A percentile compares a stretch with the other conserved stretches of the same genome.
Evolutionary conservation across 2,888 invertebrate genomes (phyloP).

Genomic region (Aspidapion aeneum): DNA sequence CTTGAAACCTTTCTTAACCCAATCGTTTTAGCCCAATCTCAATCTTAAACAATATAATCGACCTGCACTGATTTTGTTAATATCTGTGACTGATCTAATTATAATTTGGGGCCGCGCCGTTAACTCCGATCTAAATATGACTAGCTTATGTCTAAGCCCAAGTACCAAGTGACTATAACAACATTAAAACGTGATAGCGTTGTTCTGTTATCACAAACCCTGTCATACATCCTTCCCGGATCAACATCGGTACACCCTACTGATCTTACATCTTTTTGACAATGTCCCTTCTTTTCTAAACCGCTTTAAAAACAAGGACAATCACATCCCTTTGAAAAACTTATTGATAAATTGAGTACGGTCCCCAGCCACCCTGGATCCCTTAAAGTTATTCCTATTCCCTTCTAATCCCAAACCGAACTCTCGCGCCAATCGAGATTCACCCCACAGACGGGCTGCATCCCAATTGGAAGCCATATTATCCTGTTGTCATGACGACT

Average conservation of each 20-base stretch:
- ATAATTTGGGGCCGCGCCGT: constrained; percentile 47
- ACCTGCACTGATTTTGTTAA: constrained; percentile 49
- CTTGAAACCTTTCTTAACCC: neutral
- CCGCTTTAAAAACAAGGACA: neutral
- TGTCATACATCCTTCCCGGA: constrained; percentile 17
- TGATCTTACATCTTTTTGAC: neutral
- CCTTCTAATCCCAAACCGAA: constrained; percentile 10
- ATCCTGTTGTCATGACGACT: constrained; percentile 45
- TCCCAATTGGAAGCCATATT: constrained; percentile 42
- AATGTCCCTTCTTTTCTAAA: neutral
- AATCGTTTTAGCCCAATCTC: constrained; percentile 21
- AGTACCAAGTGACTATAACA: constrained; percentile 52
- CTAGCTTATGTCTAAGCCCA: constrained; percentile 51
- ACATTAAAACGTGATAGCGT: constrained; percentile 52
- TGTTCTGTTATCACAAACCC: constrained; percentile 47
- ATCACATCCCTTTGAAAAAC: neutral
- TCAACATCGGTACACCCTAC: constrained; percentile 47
- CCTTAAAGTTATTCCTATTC: constrained; percentile 8
- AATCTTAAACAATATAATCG: constrained; percentile 43
- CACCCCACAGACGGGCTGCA: constrained; percentile 36
- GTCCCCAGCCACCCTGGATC: constrained; percentile 16
- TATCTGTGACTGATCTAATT: constrained; percentile 52
- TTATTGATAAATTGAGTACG: neutral
- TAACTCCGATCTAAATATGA: constrained; percentile 49
- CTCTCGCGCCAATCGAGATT: constrained; percentile 35